A percentile compares a stretch with the other conserved stretches of the same genome.
These are phyloP conservation scores for Cinclus mexicanus DNA, from an alignment of 2,113 vertebrate genomes.

Conservation along the genomic window DNA sequence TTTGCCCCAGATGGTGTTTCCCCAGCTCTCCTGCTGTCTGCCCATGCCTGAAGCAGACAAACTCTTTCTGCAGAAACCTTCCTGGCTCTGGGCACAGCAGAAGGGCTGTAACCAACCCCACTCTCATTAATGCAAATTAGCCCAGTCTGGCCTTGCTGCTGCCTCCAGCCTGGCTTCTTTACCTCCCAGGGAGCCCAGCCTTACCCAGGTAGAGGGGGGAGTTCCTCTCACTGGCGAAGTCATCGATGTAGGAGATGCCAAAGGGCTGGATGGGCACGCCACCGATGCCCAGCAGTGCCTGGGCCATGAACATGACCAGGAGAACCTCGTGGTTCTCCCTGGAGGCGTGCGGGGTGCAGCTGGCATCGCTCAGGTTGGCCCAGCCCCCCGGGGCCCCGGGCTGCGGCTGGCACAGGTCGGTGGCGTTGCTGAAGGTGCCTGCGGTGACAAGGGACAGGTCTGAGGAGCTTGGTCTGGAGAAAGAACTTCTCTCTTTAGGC, in stretches of 20 bases:
- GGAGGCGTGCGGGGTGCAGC: conserved; percentile 49
- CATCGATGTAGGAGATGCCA: conserved; percentile 96
- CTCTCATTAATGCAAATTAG: background rate
- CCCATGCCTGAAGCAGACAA: background rate
- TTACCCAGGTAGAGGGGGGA: conserved; percentile 91
- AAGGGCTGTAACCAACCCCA: rapidly evolving
- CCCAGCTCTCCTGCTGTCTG: background rate
- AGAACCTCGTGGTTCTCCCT: conserved; percentile 69
- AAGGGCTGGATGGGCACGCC: conserved; percentile 94
- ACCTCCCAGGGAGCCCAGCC: background rate
- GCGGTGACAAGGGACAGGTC: background rate
- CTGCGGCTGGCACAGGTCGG: conserved; percentile 72
- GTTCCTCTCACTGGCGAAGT: conserved; percentile 87
- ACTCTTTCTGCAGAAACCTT: background rate
- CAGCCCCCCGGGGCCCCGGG: rapidly evolving
- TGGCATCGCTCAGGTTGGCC: background rate
- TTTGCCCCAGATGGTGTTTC: background rate
- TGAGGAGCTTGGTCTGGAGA: background rate
- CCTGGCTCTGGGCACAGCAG: background rate
- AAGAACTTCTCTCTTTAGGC: background rate
- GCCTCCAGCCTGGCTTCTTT: too few relatives aligned
- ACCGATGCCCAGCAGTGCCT: conserved; percentile 86
- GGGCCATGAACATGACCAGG: conserved; percentile 83
- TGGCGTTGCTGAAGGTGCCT: conserved; percentile 65
- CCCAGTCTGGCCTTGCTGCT: background rate